phyloP scores from a whole-genome alignment of 2,888 invertebrate genomes.

The Merodon equestris region DNA sequence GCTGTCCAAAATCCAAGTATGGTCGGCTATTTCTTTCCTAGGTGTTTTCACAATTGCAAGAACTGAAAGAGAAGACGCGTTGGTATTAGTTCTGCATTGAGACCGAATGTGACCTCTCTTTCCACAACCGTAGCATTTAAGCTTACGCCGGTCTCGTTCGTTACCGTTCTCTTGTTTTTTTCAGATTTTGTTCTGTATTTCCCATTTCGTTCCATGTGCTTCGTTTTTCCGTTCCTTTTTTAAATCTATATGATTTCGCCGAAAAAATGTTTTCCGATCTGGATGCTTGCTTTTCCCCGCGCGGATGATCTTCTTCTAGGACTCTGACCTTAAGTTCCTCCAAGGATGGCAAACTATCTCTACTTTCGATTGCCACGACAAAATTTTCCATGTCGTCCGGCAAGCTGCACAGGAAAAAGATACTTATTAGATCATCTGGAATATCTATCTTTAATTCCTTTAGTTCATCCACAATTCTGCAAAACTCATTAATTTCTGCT shows the following conservation, averaged over 20 bases:
- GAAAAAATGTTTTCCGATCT: slow-evolving; percentile 20
- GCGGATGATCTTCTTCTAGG: slow-evolving; percentile 36
- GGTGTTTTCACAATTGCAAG: not conserved
- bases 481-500: slow-evolving; percentile 36
- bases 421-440: slow-evolving; percentile 22
- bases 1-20: slow-evolving; percentile 42
- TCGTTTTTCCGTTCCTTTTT: not conserved
- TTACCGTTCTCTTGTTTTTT: slow-evolving; percentile 2
- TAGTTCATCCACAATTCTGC: slow-evolving; percentile 26
- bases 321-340: slow-evolving; percentile 7
- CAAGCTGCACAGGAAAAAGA: slow-evolving; percentile 41
- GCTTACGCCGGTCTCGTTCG: slow-evolving; percentile 11
- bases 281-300: slow-evolving; percentile 18
- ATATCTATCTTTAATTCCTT: slow-evolving; percentile 37
- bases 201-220: too few relatives aligned
- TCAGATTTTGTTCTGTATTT: not conserved
- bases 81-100: slow-evolving; percentile 14
- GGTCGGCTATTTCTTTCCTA: not conserved
- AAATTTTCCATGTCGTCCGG: slow-evolving; percentile 43
- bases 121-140: slow-evolving; percentile 27
- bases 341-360: slow-evolving; percentile 28
- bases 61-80: slow-evolving; percentile 14
- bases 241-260: slow-evolving; percentile 3
- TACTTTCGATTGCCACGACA: slow-evolving; percentile 47
- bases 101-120: slow-evolving; percentile 28